A percentile compares a stretch with the other conserved stretches of the same genome.
Evolutionary conservation across 1,140 invertebrate species (phyloP).

Genomic region (Caerostris darwini): DNA sequence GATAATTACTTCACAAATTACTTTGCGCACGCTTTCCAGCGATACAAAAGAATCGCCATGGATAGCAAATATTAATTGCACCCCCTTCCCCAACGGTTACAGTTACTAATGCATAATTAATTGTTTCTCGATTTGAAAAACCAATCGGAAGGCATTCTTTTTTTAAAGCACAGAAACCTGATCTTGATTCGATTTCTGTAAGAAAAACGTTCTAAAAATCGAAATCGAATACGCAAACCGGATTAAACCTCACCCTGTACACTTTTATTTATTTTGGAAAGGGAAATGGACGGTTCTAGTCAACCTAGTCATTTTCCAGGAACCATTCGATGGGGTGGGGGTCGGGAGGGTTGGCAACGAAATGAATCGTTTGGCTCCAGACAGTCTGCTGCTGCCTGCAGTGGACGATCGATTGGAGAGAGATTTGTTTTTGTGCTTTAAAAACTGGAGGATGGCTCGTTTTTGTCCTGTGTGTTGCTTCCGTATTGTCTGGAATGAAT

Average conservation of each 20-base stretch:
- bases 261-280: neutral
- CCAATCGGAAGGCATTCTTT: neutral
- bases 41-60: too few species aligned
- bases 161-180: neutral
- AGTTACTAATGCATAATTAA: neutral
- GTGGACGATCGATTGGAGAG: neutral
- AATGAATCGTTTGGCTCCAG: slow-evolving; percentile 35
- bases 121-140: neutral
- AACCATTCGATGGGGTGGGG: neutral
- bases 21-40: too few species aligned
- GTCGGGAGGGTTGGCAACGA: neutral
- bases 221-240: neutral
- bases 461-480: neutral
- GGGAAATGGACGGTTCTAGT: neutral
- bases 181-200: neutral
- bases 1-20: too few species aligned
- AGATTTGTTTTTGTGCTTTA: neutral
- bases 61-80: too few species aligned
- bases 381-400: neutral
- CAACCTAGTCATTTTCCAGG: neutral
- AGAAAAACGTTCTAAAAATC: neutral
- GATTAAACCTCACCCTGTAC: neutral
- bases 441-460: neutral
- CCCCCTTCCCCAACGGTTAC: neutral
- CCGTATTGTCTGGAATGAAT: too few species aligned